These are phyloP conservation scores for Tupiocoris notatus DNA, from an alignment of 2,888 invertebrate species.

Conservation along the genomic window DNA sequence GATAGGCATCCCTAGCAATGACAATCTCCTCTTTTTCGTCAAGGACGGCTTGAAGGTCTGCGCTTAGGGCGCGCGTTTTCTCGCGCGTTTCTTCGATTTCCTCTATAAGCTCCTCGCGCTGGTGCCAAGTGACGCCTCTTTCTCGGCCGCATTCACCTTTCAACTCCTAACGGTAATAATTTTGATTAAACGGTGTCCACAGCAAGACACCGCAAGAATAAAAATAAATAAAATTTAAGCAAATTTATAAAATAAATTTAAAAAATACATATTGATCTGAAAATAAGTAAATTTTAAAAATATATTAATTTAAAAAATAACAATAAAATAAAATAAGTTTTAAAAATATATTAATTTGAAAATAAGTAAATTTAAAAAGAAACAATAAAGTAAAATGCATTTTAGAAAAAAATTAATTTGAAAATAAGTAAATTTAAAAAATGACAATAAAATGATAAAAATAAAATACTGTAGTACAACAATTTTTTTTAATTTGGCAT, in stretches of 20 bases:
- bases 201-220: too few species aligned
- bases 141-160: conserved; percentile 28
- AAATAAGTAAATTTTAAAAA: too few species aligned
- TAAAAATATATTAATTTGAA: too few species aligned
- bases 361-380: background rate
- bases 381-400: background rate
- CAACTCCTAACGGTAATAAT: too few species aligned
- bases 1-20: conserved; percentile 77
- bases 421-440: too few species aligned
- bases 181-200: too few species aligned
- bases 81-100: conserved; percentile 60
- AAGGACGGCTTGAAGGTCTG: conserved; percentile 72
- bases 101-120: conserved; percentile 67
- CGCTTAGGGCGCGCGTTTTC: conserved; percentile 64
- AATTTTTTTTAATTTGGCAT: too few species aligned
- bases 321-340: background rate
- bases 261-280: too few species aligned
- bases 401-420: background rate
- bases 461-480: too few species aligned
- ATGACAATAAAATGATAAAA: too few species aligned
- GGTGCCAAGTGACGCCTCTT: conserved; percentile 54
- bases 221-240: too few species aligned
- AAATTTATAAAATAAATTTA: too few species aligned
- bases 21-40: conserved; percentile 84
- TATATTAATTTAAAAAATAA: background rate